Evolutionary conservation across 2,888 invertebrate genomes (phyloP).

Genomic region (Exocentrus adspersus): DNA sequence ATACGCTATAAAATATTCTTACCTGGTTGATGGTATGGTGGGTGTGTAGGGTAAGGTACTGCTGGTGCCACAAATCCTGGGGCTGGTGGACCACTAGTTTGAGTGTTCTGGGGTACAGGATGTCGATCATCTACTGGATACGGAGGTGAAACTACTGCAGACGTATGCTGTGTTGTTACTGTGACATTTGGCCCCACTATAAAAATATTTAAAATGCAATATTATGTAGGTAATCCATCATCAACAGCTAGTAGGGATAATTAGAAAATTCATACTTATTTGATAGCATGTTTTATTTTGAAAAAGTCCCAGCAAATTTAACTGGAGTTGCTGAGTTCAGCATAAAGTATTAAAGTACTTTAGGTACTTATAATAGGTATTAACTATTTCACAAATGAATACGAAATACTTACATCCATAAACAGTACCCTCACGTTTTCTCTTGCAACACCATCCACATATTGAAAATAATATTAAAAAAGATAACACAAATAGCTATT

Average conservation of each 20-base stretch:
- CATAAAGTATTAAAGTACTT: neutral
- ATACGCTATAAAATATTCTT: neutral
- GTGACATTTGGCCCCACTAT: slow-evolving; percentile 37
- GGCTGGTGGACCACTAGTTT: slow-evolving; percentile 18
- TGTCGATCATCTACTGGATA: slow-evolving; percentile 40
- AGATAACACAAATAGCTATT: slow-evolving; percentile 48
- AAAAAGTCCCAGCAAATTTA: neutral
- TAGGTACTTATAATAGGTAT: neutral
- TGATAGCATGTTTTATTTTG: neutral
- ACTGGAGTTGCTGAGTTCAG: neutral
- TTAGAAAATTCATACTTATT: neutral
- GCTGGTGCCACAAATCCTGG: slow-evolving; percentile 32
- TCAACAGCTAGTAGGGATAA: neutral
- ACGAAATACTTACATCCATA: slow-evolving; percentile 54
- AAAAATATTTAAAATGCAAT: slow-evolving; percentile 11
- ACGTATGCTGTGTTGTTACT: slow-evolving; percentile 31
- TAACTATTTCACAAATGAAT: no score
- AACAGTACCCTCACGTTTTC: slow-evolving; percentile 53
- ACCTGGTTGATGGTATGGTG: slow-evolving; percentile 27
- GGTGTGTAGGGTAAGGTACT: slow-evolving; percentile 35
- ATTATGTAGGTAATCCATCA: neutral
- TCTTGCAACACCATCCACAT: slow-evolving; percentile 55
- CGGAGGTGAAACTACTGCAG: slow-evolving; percentile 36
- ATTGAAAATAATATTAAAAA: slow-evolving; percentile 52
- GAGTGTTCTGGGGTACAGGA: slow-evolving; percentile 30